Base-by-base conservation (phyloP, 1,140 invertebrate genomes). In the Ceratosolen fusciceps region DNA sequence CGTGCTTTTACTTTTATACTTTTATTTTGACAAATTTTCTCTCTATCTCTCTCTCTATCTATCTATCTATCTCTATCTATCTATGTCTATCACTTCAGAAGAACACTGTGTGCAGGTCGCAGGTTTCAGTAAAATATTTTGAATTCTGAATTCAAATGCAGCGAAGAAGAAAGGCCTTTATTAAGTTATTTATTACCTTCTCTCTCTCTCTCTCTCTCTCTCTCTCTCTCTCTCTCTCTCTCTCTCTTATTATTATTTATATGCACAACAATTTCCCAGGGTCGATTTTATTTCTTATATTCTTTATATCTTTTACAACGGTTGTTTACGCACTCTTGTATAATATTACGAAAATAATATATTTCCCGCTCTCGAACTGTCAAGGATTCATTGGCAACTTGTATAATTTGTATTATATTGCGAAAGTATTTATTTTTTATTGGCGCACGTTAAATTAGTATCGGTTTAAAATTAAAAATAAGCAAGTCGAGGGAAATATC, bases 111-210 rank as follows among this genome's bases (percentile, higher is more conserved):
- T 74, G 10, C 47, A 76, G 56, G 24, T n/a, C n/a, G 74, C 68
- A 80, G 52, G 31, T 80, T 76, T 75, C 37, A 68, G 78, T 74
- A 68, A 80, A 75, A 62, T 70, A 21, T 75, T 77, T 62, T 21
- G n/a, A 77, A 77, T 24, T 39, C 19, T 34, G 8, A 34, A 9
- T 2, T 60, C 9, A 60, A 21, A 74, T 47, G 24, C 12, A 31
- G 12, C 26, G 21, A 49, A 21, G 24, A 72, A 19, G n/a, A n/a
- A n/a, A n/a, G n/a, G n/a, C n/a, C n/a, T n/a, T n/a, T n/a, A n/a
- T n/a, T n/a, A n/a, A n/a, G n/a, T n/a, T n/a, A n/a, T n/a, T n/a
- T n/a, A n/a, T n/a, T n/a, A n/a, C n/a, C n/a, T n/a, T n/a, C n/a
- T n/a, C n/a, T n/a, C n/a, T n/a, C n/a, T n/a, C n/a, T n/a, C n/a